Base-by-base conservation (phyloP, 2,113 vertebrate genomes). In the Pituophis catenifer region DNA sequence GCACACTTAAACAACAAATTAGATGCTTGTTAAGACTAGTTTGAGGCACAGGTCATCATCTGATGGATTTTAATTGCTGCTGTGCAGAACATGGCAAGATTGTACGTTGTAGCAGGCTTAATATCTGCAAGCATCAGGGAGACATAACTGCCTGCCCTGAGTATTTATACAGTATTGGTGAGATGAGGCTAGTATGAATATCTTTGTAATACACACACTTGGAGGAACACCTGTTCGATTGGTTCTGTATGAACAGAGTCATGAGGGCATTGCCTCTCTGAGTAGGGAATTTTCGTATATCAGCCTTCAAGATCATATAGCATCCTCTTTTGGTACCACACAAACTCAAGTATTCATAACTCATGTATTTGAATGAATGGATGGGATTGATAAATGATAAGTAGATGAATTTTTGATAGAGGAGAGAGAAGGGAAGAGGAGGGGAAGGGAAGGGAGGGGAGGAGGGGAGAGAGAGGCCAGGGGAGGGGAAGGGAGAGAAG, bases 381-480 rank as follows among this genome's bases (percentile, higher is more conserved):
- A 19, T 86, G 21, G 29, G 59, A 26, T 29, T 1, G 62, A 70
- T 65, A 29, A 29, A 65, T 13, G 10, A 44, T 38, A 26, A 24
- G 8, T 26, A 59, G 7, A 10, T 24, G 23, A 24, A 24, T 59
- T 59, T 59, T 59, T 59, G 58, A 59, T 59, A 58, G 57, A 58
- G 8, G 5, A 58, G 55, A 57, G 55, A 57, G n/a, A 33, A n/a
- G 15, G 2, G n/a, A 38, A 48, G 48, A 48, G 48, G 48, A 48
- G 48, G 48, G 48, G 29, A 17, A 5, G 70, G 33, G 65, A 0
- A 6, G n/a, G 38, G 38, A 44, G 11, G 29, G 12, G 29, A 0
- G 3, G 24, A 1, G 65, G 0, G 29, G 3, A 4, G 11, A 0
- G n/a, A 1, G 29, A 1, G 5, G 0, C 1, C 4, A 6, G n/a